phyloP scores from a whole-genome alignment of 2,888 invertebrate genomes.

The Nephrotoma appendiculata region DNA sequence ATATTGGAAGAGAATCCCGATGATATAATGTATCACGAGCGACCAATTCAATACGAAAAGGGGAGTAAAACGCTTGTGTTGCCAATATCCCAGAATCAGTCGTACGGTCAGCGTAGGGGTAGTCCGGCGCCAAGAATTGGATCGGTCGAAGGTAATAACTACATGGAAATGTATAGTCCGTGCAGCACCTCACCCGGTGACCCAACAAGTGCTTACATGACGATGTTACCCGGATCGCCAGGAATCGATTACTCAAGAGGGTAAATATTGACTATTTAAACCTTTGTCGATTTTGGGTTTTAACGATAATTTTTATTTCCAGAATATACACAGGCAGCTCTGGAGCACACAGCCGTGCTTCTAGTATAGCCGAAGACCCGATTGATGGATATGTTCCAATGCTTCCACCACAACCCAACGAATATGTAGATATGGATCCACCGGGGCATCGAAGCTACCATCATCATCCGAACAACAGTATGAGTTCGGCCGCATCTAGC shows the following conservation, averaged over 20 bases:
- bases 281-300: not conserved
- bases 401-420: slow-evolving; percentile 36
- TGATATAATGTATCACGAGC: slow-evolving; percentile 11
- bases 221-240: slow-evolving; percentile 39
- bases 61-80: slow-evolving; percentile 1
- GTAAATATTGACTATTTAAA: slow-evolving; percentile 8
- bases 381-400: slow-evolving; percentile 49
- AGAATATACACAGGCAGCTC: slow-evolving; percentile 27
- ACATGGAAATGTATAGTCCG: slow-evolving; percentile 39
- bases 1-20: slow-evolving; percentile 48
- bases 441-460: slow-evolving; percentile 12
- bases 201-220: slow-evolving; percentile 35
- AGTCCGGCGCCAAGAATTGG: slow-evolving; percentile 13
- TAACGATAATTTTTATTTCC: not conserved
- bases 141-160: slow-evolving; percentile 17
- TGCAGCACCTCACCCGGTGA: slow-evolving; percentile 35
- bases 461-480: slow-evolving; percentile 22
- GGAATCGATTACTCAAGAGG: slow-evolving; percentile 19
- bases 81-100: slow-evolving; percentile 7
- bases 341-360: slow-evolving; percentile 44
- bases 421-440: slow-evolving; percentile 49
- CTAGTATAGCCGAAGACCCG: slow-evolving; percentile 40
- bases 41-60: slow-evolving; percentile 6
- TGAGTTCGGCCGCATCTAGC: slow-evolving; percentile 50
- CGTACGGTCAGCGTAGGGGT: slow-evolving; percentile 11